phyloP scores from a whole-genome alignment of 2,113 vertebrate genomes.

The Lepisosteus osseus region DNA sequence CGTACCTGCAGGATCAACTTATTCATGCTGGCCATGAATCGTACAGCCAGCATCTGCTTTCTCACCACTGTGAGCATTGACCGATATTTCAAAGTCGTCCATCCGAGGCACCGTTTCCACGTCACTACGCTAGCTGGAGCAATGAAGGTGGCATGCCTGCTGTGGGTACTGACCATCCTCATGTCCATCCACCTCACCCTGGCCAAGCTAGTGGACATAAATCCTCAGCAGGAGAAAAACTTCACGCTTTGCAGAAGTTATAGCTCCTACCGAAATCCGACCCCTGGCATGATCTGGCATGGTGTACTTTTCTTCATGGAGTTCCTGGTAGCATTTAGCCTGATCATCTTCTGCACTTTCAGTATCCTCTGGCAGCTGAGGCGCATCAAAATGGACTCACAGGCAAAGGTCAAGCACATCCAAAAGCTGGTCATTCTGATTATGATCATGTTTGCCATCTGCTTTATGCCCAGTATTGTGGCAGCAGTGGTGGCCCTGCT shows the following conservation, averaged over 20 bases:
- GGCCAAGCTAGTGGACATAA: slow-evolving; percentile 24
- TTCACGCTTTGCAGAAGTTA: slow-evolving; percentile 25
- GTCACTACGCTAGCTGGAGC: slow-evolving; percentile 31
- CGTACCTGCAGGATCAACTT: slow-evolving; percentile 26
- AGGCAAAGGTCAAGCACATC: slow-evolving; percentile 32
- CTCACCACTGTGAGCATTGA: slow-evolving; percentile 37
- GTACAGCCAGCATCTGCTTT: slow-evolving; percentile 35
- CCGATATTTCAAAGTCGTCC: slow-evolving; percentile 49
- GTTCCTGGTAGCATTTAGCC: slow-evolving; percentile 43
- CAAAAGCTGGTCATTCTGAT: slow-evolving; percentile 17
- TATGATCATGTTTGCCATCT: slow-evolving; percentile 15
- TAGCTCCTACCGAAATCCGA: slow-evolving; percentile 16
- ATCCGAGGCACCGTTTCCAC: slow-evolving; percentile 36
- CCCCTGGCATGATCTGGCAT: slow-evolving; percentile 22
- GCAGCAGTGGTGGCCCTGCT: slow-evolving; percentile 43
- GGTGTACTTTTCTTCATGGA: slow-evolving; percentile 40
- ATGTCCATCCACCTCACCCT: slow-evolving; percentile 33
- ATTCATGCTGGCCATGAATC: slow-evolving; percentile 48
- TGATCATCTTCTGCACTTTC: slow-evolving; percentile 47
- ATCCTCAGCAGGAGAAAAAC: background rate
- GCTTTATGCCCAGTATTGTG: slow-evolving; percentile 37
- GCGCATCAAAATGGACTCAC: slow-evolving; percentile 31
- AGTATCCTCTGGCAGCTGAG: slow-evolving; percentile 35
- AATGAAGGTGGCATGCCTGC: slow-evolving; percentile 20
- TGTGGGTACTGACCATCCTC: slow-evolving; percentile 42